Evolutionary conservation across 2,797 vertebrate species (phyloP).

Genomic region (Oreonectes daqikongensis): DNA sequence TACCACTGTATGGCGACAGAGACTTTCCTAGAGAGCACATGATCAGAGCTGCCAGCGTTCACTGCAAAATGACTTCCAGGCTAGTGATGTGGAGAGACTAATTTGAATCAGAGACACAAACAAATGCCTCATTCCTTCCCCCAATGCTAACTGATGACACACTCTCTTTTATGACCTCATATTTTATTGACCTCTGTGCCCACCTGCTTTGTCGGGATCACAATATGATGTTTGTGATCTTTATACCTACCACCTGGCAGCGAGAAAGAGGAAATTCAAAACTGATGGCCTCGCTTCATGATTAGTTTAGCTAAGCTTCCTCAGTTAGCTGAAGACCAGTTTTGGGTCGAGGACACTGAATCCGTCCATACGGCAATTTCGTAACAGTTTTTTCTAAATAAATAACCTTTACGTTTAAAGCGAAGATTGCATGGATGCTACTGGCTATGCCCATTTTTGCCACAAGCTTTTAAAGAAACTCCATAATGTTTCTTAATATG

Average conservation of each 20-base stretch:
- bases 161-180: conserved; percentile 46
- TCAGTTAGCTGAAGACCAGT: conserved; percentile 39
- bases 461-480: neutral
- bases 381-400: no score
- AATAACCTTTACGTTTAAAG: neutral
- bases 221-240: conserved; percentile 43
- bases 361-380: conserved; percentile 42
- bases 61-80: conserved; percentile 48
- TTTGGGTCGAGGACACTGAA: conserved; percentile 53
- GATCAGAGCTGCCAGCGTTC: conserved; percentile 46
- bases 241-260: conserved; percentile 48
- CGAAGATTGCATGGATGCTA: neutral
- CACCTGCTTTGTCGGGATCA: conserved; percentile 46
- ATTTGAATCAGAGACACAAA: conserved; percentile 45
- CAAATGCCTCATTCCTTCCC: conserved; percentile 33
- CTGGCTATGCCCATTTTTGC: neutral
- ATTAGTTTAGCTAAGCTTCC: conserved; percentile 49
- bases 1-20: conserved; percentile 40
- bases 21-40: conserved; percentile 53
- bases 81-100: conserved; percentile 42
- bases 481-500: neutral
- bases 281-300: conserved; percentile 42
- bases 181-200: conserved; percentile 52
- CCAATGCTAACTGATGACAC: conserved; percentile 39
- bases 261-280: conserved; percentile 44